Base-by-base conservation (phyloP, 2,113 vertebrate genomes). In the Verasper variegatus region DNA sequence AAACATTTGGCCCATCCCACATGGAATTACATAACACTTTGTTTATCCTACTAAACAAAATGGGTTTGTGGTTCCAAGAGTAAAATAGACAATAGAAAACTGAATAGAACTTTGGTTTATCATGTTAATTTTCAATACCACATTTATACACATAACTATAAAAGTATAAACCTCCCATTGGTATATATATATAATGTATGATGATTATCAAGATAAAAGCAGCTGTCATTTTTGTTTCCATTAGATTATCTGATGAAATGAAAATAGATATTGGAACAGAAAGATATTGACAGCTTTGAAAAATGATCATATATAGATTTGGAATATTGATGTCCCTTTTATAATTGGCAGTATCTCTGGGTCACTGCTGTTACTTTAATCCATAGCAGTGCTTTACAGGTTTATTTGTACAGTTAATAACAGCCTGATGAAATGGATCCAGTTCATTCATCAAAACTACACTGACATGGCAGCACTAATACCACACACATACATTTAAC, bases 331-430 rank as follows among this genome's bases (percentile, higher is more conserved):
- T 73, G 47, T 6, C 26, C 35, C 10, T 64, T 52, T 31, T 2
- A 35, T 24, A 72, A 66, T 27, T 40, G 23, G 42, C 23, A n/a
- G 1, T 10, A 67, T 15, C 2, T 2, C 9, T 10, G 0, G 35
- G 31, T 67, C 27, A 40, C 11, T 9, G n/a, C 24, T 27, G 26
- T 20, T 56, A 20, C 26, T 63, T n/a, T 26, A 40, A 63, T 80
- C 57, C 35, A 68, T 62, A 61, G 2, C n/a, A 1, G 7, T 55
- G 14, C 47, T 26, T 62, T 21, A 23, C 31, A 0, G 15, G 23
- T 37, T 71, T 71, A 78, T 66, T 67, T 71, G n/a, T n/a, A n/a
- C 26, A 10, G 42, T 78, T 56, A 74, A 68, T 66, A 58, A 57
- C 1, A 1, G 12, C 20, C 57, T 54, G 63, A 75, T 76, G 27